Evolutionary conservation across 1,140 invertebrate species (phyloP).

Genomic region (Drosophila subobscura): DNA sequence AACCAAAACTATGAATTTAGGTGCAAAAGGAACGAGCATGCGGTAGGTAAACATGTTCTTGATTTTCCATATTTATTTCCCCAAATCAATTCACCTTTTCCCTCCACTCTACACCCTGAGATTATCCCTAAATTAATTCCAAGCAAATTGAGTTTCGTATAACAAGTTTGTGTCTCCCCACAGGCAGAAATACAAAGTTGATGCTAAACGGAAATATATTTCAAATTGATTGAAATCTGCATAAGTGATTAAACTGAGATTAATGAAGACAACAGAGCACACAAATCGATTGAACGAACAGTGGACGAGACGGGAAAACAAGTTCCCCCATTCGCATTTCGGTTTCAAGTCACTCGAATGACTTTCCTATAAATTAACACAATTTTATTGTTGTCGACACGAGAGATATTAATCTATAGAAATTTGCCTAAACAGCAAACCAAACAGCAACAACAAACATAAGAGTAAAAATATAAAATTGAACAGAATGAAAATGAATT

Average conservation of each 20-base stretch:
- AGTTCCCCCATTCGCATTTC: constrained; percentile 53
- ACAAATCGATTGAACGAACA: constrained; percentile 52
- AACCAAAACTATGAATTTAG: not conserved
- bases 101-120: not conserved
- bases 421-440: constrained; percentile 77
- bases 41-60: too few species aligned
- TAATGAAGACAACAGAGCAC: constrained; percentile 69
- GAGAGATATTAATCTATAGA: constrained; percentile 74
- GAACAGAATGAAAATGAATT: constrained; percentile 72
- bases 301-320: constrained; percentile 38
- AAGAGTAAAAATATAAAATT: constrained; percentile 38
- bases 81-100: too few species aligned
- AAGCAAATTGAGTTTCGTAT: constrained; percentile 32
- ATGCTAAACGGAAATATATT: constrained; percentile 73
- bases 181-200: constrained; percentile 7
- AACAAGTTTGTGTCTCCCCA: constrained; percentile 9
- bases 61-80: too few species aligned
- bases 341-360: constrained; percentile 39
- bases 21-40: not conserved
- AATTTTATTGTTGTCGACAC: constrained; percentile 80
- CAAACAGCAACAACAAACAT: constrained; percentile 53
- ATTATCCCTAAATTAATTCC: constrained; percentile 29
- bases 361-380: constrained; percentile 79
- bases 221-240: constrained; percentile 74
- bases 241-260: constrained; percentile 78